Percentiles rank a stretch among this genome's conserved stretches.
Evolutionary conservation across 2,888 invertebrate species (phyloP).

Genomic region (Apoderus coryli): DNA sequence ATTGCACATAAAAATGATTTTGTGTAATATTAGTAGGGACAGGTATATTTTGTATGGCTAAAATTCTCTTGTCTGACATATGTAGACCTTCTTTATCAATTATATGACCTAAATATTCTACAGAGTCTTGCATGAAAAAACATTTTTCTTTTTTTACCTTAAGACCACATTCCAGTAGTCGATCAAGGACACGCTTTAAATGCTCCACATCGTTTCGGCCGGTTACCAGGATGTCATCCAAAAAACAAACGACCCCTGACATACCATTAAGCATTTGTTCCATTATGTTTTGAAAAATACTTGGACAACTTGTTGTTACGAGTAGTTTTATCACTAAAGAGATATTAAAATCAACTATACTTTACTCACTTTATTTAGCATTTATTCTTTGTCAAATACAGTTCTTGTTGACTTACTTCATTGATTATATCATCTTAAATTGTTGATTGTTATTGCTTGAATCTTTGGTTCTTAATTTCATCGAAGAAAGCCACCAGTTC

Average conservation of each 20-base stretch:
- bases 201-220: background rate
- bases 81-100: slow-evolving; percentile 1
- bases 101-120: slow-evolving; percentile 2
- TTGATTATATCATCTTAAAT: no score
- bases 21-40: background rate
- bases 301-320: background rate
- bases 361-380: no score
- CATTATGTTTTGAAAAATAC: background rate
- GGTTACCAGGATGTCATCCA: slow-evolving; percentile 1
- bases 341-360: no score
- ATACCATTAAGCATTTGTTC: slow-evolving; percentile 1
- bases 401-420: no score
- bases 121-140: no score
- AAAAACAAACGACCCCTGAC: background rate
- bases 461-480: no score
- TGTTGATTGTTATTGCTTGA: no score
- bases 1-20: background rate
- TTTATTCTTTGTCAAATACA: no score
- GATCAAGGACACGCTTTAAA: slow-evolving; percentile 1
- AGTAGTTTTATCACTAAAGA: no score
- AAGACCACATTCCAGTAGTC: background rate
- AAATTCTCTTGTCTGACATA: background rate
- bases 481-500: no score
- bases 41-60: background rate
- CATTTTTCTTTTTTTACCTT: no score